phyloP scores from a whole-genome alignment of 2,797 vertebrate genomes.

The Melopsittacus undulatus region DNA sequence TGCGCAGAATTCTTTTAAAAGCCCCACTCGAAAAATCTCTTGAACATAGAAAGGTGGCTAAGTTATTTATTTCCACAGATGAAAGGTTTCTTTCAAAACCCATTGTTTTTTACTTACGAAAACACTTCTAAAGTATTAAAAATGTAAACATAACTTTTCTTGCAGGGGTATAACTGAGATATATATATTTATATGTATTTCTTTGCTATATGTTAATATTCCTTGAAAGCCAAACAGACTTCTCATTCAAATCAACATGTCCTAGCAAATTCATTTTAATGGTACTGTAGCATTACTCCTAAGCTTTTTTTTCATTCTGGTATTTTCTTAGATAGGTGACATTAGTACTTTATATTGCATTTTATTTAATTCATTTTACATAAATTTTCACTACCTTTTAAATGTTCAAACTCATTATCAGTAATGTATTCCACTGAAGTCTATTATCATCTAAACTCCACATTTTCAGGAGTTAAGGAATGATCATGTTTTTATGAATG shows the following conservation, averaged over 20 bases:
- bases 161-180: conserved; percentile 65
- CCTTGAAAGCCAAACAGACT: conserved; percentile 56
- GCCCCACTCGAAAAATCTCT: conserved; percentile 41
- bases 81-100: conserved; percentile 52
- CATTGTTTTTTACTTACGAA: conserved; percentile 49
- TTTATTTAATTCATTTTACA: conserved; percentile 6
- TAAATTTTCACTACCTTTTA: conserved; percentile 1
- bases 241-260: conserved; percentile 58
- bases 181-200: conserved; percentile 54
- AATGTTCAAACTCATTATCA: conserved; percentile 48
- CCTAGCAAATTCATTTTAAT: conserved; percentile 29
- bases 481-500: conserved; percentile 42
- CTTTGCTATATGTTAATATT: conserved; percentile 67
- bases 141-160: conserved; percentile 76
- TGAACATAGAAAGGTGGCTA: conserved; percentile 24
- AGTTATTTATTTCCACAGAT: conserved; percentile 45
- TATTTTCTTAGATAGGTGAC: conserved; percentile 32
- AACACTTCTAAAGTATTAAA: conserved; percentile 63
- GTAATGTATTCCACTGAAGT: conserved; percentile 5
- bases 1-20: conserved; percentile 38
- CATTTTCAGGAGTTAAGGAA: conserved; percentile 47
- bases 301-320: conserved; percentile 2
- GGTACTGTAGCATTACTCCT: conserved; percentile 36
- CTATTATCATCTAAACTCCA: not conserved
- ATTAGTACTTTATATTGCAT: conserved; percentile 26